Evolutionary conservation across 2,113 vertebrate genomes (phyloP), one percentile per base, ranked within the genome.

Genomic region (Elaphurus davidianus): DNA sequence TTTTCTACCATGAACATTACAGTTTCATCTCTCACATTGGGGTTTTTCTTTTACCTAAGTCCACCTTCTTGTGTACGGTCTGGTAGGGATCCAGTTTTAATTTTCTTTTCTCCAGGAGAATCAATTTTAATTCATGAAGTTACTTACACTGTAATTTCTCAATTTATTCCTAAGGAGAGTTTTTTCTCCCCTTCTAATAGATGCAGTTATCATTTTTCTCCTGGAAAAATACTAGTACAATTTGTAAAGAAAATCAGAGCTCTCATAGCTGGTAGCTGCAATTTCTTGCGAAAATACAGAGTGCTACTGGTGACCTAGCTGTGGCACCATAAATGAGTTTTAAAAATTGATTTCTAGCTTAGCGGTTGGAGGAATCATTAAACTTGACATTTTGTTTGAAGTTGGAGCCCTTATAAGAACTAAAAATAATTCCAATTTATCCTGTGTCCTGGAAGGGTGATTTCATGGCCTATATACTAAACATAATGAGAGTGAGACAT

Each of bases 51-150:
- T 47, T n/a, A 1, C 25, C 25, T 6, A 21, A 60, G 28, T 33
- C 28, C 14, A 13, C 6, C 40, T 79, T 52, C 16, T 3, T 7
- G 0, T 1, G 21, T 2, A 8, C 4, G 9, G 12, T 45, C 16
- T 13, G 54, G 15, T 3, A 21, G 40, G n/a, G 62, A 30, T 76
- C 74, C 28, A 6, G 23, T 43, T 57, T 87, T n/a, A 25, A 6
- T 33, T 86, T 81, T 76, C 67, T 76, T 76, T 87, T 87, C 78
- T 83, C 74, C 10, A 16, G 57, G 89, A 57, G 43, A 60, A 84
- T 79, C 96, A 28, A 60, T 79, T 98, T 97, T 87, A 97, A 98
- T 98, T 96, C 97, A 84, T 96, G n/a, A 52, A 33, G 87, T 94
- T 96, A 89, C 96, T 98, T 98, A 88, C 54, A 94, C 17, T 8